These are phyloP conservation scores for Eumaeus atala DNA, from an alignment of 1,140 invertebrate species.

Conservation along the genomic window DNA sequence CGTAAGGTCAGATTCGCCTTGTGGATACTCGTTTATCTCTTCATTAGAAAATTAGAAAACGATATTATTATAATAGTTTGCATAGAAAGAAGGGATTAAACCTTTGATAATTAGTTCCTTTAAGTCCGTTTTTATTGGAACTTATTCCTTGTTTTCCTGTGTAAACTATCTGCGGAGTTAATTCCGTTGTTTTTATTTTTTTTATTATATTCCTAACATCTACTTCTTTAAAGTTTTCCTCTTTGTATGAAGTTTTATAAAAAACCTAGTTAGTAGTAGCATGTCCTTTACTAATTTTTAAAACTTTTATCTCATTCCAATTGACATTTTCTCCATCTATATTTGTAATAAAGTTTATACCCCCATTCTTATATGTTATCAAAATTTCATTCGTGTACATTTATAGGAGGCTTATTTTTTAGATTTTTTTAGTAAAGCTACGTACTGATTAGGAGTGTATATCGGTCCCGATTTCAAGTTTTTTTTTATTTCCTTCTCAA, in stretches of 20 bases:
- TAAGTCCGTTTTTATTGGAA: neutral
- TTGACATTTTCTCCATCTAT: no score
- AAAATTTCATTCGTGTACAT: neutral
- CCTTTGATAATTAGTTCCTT: neutral
- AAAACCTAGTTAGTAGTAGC: neutral
- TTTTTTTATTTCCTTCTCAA: slow-evolving; percentile 6
- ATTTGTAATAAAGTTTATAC: no score
- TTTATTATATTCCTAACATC: neutral
- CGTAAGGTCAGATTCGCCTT: no score
- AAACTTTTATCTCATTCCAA: slow-evolving; percentile 6
- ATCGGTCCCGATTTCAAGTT: slow-evolving; percentile 6
- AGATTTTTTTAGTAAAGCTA: neutral
- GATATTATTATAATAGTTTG: no score
- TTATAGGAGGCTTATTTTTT: neutral
- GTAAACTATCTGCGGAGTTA: neutral
- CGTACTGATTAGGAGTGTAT: neutral
- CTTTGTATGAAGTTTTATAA: neutral
- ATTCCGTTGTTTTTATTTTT: neutral
- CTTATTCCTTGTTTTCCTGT: neutral
- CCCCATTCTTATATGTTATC: neutral
- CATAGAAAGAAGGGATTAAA: neutral
- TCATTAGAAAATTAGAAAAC: no score
- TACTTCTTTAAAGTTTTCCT: slow-evolving; percentile 2
- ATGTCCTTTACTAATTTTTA: neutral
- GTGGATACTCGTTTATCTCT: no score